Evolutionary conservation across 2,113 vertebrate genomes (phyloP).

Genomic region (Siniperca knerii): DNA sequence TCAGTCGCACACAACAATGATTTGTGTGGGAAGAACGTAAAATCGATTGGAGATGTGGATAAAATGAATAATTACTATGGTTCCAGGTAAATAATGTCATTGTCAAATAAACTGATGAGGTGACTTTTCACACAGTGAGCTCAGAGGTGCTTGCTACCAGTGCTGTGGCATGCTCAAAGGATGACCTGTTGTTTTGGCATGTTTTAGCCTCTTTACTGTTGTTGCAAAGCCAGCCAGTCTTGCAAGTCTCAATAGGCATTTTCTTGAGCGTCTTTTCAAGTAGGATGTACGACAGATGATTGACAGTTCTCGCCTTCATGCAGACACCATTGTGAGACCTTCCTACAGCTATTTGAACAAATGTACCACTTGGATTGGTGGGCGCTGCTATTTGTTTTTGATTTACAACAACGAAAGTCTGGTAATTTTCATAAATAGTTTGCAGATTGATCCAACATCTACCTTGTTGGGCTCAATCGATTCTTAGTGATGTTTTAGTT

Average conservation of each 20-base stretch:
- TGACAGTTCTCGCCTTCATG: slow-evolving; percentile 36
- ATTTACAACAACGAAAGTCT: not conserved
- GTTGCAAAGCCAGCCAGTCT: slow-evolving; percentile 36
- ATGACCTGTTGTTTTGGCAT: slow-evolving; percentile 30
- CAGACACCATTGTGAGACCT: slow-evolving; percentile 26
- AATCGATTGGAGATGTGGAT: slow-evolving; percentile 34
- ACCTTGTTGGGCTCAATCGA: not conserved
- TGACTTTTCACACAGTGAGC: slow-evolving; percentile 54
- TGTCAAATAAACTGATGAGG: slow-evolving; percentile 46
- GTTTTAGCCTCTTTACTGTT: slow-evolving; percentile 39
- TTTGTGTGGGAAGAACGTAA: slow-evolving; percentile 38
- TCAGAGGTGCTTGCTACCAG: slow-evolving; percentile 5
- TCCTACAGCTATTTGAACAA: slow-evolving; percentile 19
- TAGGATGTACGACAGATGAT: slow-evolving; percentile 41
- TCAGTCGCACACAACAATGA: slow-evolving; percentile 48
- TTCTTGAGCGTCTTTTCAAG: slow-evolving; percentile 35
- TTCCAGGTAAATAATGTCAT: slow-evolving; percentile 57
- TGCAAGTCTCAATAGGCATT: slow-evolving; percentile 29
- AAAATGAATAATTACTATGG: slow-evolving; percentile 38
- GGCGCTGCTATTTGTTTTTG: slow-evolving; percentile 18
- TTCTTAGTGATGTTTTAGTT: not conserved
- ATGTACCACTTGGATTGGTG: slow-evolving; percentile 5
- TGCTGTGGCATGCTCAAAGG: slow-evolving; percentile 15
- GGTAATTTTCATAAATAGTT: not conserved
- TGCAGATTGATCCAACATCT: not conserved